These are phyloP conservation scores for Prosopocoilus inquinatus DNA, from an alignment of 2,888 invertebrate genomes.

Conservation along the genomic window DNA sequence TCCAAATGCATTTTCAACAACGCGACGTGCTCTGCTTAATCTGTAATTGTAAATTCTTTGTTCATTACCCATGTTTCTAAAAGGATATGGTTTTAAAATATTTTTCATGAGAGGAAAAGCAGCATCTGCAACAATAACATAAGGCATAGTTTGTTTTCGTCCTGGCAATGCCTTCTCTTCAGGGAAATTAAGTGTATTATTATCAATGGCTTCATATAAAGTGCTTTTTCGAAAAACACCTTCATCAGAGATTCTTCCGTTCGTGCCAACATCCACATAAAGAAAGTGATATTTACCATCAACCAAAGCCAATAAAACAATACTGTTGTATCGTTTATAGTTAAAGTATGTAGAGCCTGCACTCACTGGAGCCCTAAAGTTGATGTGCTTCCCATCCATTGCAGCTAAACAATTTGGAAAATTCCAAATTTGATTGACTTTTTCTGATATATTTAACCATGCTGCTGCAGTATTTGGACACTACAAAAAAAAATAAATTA, in stretches of 20 bases:
- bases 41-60: conserved; percentile 6
- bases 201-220: neutral
- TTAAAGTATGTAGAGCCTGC: conserved; percentile 32
- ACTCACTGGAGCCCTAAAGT: conserved; percentile 19
- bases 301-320: conserved; percentile 32
- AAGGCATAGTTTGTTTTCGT: neutral
- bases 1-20: conserved; percentile 13
- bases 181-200: conserved; percentile 1
- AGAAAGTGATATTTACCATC: conserved; percentile 33
- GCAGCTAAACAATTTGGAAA: conserved; percentile 30
- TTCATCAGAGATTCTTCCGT: conserved; percentile 34
- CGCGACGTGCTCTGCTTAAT: conserved; percentile 5
- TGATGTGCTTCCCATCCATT: conserved; percentile 32
- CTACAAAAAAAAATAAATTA: conserved; percentile 4
- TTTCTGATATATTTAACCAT: conserved; percentile 9
- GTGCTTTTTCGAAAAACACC: conserved; percentile 9
- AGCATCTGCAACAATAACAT: conserved; percentile 5
- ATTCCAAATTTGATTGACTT: conserved; percentile 24
- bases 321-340: conserved; percentile 32
- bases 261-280: conserved; percentile 31
- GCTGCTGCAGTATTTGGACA: conserved; percentile 5
- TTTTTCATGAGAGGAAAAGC: conserved; percentile 1
- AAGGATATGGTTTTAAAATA: conserved; percentile 4
- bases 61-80: neutral
- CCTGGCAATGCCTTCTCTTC: conserved; percentile 3